Evolutionary conservation across 2,888 invertebrate species (phyloP), one percentile per base, ranked within the genome.

Genomic region (Mythimna albipuncta): DNA sequence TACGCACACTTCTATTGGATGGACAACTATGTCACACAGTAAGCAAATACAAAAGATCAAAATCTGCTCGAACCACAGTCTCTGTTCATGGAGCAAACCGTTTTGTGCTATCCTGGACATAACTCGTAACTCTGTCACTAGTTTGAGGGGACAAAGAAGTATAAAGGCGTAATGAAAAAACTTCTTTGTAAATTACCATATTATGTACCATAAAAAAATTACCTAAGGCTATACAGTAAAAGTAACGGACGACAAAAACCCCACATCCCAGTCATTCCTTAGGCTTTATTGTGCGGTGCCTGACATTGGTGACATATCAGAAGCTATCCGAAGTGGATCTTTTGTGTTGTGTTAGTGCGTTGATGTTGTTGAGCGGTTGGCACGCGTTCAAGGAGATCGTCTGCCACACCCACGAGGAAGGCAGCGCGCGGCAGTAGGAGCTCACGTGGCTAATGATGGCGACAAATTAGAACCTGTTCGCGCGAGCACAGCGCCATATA

Each of bases 351-450:
- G 0, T 19, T 50, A 50, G 7, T 38, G 41, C 61, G 61, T 63
- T 10, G 26, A 47, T 64, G 64, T 74, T 58, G 69, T 69, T 35
- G 47, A 54, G 66, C 67, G 72, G 47, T n/a, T 68, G 69, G 83
- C 81, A 76, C 68, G 79, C 77, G 82, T 67, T 86, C 88, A 88
- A 88, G 88, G 88, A 85, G 85, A 88, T 70, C 88, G 57, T 69
- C 80, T 85, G 85, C 90, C 92, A 89, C 92, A 89, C 93, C 93
- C 89, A 92, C 89, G 64, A 89, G 91, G 89, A 90, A 91, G 90
- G 62, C 69, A 80, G 63, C 64, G 50, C 47, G 5, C 50, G 50
- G 50, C 50, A 64, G 61, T 47, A 68, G 78, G 87, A 82, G 81
- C 63, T 83, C 87, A 79, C 87, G 84, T 81, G 85, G 78, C 76